Evolutionary conservation across 2,797 vertebrate genomes (phyloP), one percentile per base, ranked within the genome.

Genomic region (Telmatherina bonti): DNA sequence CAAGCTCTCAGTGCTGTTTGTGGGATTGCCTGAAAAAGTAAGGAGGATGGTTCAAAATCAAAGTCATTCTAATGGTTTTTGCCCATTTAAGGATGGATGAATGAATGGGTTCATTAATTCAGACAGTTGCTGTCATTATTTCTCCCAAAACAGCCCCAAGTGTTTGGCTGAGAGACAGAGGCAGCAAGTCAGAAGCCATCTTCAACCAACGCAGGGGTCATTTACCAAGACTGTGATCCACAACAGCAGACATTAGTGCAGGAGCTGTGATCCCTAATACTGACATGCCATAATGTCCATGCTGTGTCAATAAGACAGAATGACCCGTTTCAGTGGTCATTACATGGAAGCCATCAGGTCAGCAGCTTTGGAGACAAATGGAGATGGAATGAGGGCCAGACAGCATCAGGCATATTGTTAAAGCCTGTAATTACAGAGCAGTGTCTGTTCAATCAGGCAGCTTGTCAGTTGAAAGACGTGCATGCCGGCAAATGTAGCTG

Each of bases 211-310:
- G 55, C 82, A 54, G 67, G 89, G 88, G 85, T 90, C 89, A 86
- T 91, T 91, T 88, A 86, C 84, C 60, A 67, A 73, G 69, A 80
- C 78, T 41, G 74, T 86, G 87, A 91, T 89, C 91, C 90, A 89
- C 85, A 76, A 86, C 85, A 56, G 57, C 77, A 78, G 78, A 71
- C 89, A 90, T 91, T 88, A 89, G 81, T 78, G 79, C 41, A 77
- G 77, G 68, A 83, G 33, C 76, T 57, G 47, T 72, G 83, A 87
- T 81, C 84, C 61, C 69, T 60, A 51, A 79, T 68, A 70, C 59
- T 70, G 82, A 72, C 86, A 81, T 38, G 75, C 78, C 75, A 72
- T 88, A 82, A 83, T 82, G 82, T 88, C 81, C 76, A 76, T 75
- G 74, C 79, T 71, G 63, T 72, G 83, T 84, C 88, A 84, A 59